Base-by-base conservation (phyloP, 23 tunicate genomes). In the Clavelina lepadiformis region DNA sequence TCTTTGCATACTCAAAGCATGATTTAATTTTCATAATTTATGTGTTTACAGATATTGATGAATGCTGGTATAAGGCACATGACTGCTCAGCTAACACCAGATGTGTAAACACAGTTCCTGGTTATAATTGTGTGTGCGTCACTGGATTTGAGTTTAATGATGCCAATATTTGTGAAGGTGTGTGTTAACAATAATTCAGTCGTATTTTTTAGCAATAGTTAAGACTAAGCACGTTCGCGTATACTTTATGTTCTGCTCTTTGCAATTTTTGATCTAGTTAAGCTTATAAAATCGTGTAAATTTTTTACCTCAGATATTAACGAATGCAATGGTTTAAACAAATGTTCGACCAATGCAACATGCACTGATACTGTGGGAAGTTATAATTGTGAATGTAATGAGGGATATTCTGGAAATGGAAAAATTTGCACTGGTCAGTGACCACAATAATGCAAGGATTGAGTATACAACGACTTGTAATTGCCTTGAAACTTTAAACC, bases 221-320 rank as follows among this genome's bases (percentile, higher is more conserved):
- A n/a, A n/a, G n/a, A n/a, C n/a, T n/a, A n/a, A n/a, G n/a, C n/a
- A n/a, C n/a, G n/a, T n/a, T n/a, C n/a, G n/a, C n/a, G n/a, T n/a
- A n/a, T n/a, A n/a, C n/a, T n/a, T n/a, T n/a, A n/a, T n/a, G n/a
- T n/a, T n/a, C n/a, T n/a, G n/a, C n/a, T n/a, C n/a, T n/a, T n/a
- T n/a, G n/a, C n/a, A n/a, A n/a, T n/a, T n/a, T n/a, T n/a, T n/a
- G n/a, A n/a, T n/a, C n/a, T n/a, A n/a, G n/a, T n/a, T n/a, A n/a
- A n/a, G n/a, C n/a, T n/a, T n/a, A n/a, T n/a, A n/a, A n/a, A n/a
- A n/a, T n/a, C n/a, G n/a, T n/a, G n/a, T n/a, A n/a, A n/a, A n/a
- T n/a, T n/a, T 41, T 41, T 41, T 41, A 41, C 26, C 65, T 38
- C 58, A 63, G 89, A 82, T 65, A 73, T 82, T 51, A 64, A 82